These are phyloP conservation scores for Diploscapter pachys DNA, from an alignment of 1,140 invertebrate species.

Conservation along the genomic window DNA sequence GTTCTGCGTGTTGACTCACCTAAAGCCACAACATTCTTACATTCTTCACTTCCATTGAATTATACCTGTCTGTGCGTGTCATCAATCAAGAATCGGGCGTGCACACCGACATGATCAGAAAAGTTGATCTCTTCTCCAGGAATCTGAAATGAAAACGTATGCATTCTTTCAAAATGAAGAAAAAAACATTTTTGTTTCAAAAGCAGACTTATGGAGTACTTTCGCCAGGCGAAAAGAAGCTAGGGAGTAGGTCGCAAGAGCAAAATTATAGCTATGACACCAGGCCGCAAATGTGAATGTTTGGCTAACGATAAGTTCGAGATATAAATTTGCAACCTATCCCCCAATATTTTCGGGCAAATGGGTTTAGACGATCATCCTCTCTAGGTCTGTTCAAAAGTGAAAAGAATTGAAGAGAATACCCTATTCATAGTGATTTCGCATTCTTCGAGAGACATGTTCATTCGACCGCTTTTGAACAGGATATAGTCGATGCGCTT, in stretches of 20 bases:
- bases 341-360: too few relatives aligned
- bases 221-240: too few relatives aligned
- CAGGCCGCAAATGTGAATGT: too few relatives aligned
- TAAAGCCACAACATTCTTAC: neutral
- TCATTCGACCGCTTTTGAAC: conserved; percentile 63
- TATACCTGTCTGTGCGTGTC: conserved; percentile 15
- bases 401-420: neutral
- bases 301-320: too few relatives aligned
- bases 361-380: too few relatives aligned
- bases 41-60: neutral
- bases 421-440: conserved; percentile 48
- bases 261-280: too few relatives aligned
- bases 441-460: conserved; percentile 27
- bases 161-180: too few relatives aligned
- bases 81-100: conserved; percentile 28
- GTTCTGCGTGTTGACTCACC: conserved; percentile 9
- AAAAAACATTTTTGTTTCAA: too few relatives aligned
- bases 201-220: too few relatives aligned
- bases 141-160: conserved; percentile 20
- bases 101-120: conserved; percentile 49
- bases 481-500: conserved; percentile 88
- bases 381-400: too few relatives aligned
- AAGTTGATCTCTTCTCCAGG: conserved; percentile 44
- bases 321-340: too few relatives aligned
- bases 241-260: too few relatives aligned